phyloP scores from a whole-genome alignment of 1,140 invertebrate genomes.

The Drosophila rhopaloa region DNA sequence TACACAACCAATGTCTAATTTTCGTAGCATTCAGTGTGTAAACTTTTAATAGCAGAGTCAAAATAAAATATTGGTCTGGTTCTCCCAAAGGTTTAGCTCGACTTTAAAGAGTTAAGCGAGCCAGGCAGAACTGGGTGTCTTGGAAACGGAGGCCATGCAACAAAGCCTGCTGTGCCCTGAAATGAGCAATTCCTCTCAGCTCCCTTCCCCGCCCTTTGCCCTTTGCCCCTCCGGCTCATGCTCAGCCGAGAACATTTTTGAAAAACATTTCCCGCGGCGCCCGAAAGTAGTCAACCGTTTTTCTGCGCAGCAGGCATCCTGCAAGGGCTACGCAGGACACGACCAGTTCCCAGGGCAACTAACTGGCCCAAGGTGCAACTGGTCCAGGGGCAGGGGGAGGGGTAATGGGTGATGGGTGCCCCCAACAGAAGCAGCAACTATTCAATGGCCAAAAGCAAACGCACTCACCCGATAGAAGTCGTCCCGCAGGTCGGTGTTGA shows the following conservation, averaged over 20 bases:
- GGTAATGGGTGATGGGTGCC: no score
- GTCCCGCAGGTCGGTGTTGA: conserved; percentile 61
- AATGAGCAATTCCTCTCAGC: conserved; percentile 59
- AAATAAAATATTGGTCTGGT: not conserved
- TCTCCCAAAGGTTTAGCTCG: not conserved
- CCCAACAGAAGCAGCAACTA: not conserved
- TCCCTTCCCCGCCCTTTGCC: no score
- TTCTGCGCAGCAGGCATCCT: conserved; percentile 40
- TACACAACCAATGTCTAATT: no score
- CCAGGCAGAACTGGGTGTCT: conserved; percentile 3
- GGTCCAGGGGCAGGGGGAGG: no score
- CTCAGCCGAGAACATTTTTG: conserved; percentile 27
- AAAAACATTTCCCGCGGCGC: conserved; percentile 33
- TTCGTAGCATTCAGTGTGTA: no score
- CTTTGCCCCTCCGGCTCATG: not conserved
- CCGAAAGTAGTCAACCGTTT: conserved; percentile 59
- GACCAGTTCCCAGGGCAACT: not conserved
- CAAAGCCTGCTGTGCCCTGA: conserved; percentile 67
- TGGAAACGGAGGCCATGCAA: conserved; percentile 1
- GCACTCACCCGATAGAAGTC: conserved; percentile 77
- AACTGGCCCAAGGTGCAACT: conserved; percentile 3
- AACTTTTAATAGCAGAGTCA: not conserved
- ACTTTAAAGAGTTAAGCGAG: conserved; percentile 30
- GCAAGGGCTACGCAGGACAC: not conserved
- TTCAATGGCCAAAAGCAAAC: conserved; percentile 6